Percentiles rank a stretch among this genome's conserved stretches.
These are phyloP conservation scores for Leptinotarsa lineolata DNA, from an alignment of 1,140 invertebrate species.

Conservation along the genomic window DNA sequence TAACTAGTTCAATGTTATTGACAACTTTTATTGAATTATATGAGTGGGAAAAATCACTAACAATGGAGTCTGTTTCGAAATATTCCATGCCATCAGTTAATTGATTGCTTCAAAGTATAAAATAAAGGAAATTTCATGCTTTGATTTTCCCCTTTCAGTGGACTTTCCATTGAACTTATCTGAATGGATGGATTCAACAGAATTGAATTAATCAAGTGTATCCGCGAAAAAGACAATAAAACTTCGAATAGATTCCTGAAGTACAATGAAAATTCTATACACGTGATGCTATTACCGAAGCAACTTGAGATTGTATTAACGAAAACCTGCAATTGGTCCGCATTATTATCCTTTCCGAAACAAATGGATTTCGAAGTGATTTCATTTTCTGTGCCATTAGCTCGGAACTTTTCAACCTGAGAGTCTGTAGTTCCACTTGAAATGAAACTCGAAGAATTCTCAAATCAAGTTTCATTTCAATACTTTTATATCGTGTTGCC, in stretches of 20 bases:
- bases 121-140: too few relatives aligned
- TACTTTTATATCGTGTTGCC: conserved; percentile 16
- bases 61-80: too few relatives aligned
- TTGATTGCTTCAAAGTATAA: too few relatives aligned
- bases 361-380: conserved; percentile 50
- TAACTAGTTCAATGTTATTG: too few relatives aligned
- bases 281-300: conserved; percentile 31
- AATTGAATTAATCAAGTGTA: neutral
- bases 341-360: conserved; percentile 32
- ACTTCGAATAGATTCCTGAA: conserved; percentile 13
- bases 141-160: too few relatives aligned
- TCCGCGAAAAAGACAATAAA: conserved; percentile 21
- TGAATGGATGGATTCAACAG: too few relatives aligned
- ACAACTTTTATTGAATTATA: too few relatives aligned
- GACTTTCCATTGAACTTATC: too few relatives aligned
- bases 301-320: conserved; percentile 29
- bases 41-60: too few relatives aligned
- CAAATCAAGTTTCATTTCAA: conserved; percentile 35
- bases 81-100: too few relatives aligned
- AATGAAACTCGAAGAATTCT: conserved; percentile 42
- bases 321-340: conserved; percentile 37
- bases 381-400: conserved; percentile 51
- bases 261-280: conserved; percentile 27
- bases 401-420: conserved; percentile 39
- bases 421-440: conserved; percentile 14